Evolutionary conservation across 2,113 vertebrate genomes (phyloP).

Genomic region (Mirounga angustirostris): DNA sequence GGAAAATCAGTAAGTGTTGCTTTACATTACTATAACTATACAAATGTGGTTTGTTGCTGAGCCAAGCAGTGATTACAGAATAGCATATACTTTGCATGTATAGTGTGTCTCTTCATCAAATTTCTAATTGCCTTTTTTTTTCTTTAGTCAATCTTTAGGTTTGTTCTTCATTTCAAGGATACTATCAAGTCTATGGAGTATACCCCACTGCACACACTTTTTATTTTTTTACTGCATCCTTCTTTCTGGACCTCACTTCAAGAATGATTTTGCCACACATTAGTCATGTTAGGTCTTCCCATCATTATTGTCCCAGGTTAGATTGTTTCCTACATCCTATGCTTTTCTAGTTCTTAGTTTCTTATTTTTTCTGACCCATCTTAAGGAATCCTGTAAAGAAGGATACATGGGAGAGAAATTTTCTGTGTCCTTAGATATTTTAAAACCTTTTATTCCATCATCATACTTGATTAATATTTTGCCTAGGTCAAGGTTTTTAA

Average conservation of each 20-base stretch:
- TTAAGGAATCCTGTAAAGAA: not conserved
- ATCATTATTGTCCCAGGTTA: not conserved
- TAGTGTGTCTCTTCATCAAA: not conserved
- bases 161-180: conserved; percentile 1
- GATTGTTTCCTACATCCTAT: not conserved
- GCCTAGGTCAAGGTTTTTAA: not conserved
- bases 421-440: not conserved
- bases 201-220: not conserved
- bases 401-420: not conserved
- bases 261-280: not conserved
- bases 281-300: not conserved
- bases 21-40: not conserved
- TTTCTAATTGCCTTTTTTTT: not conserved
- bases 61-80: not conserved
- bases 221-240: not conserved
- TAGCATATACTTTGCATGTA: not conserved
- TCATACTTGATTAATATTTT: not conserved
- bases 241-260: not conserved
- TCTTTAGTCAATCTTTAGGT: not conserved
- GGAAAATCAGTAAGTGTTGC: not conserved
- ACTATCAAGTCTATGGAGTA: not conserved
- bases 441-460: not conserved
- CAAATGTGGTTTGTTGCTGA: not conserved
- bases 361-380: not conserved
- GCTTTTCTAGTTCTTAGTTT: not conserved